Evolutionary conservation across 2,797 vertebrate species (phyloP), one percentile per base, ranked within the genome.

Genomic region (Gallinago stenura): DNA sequence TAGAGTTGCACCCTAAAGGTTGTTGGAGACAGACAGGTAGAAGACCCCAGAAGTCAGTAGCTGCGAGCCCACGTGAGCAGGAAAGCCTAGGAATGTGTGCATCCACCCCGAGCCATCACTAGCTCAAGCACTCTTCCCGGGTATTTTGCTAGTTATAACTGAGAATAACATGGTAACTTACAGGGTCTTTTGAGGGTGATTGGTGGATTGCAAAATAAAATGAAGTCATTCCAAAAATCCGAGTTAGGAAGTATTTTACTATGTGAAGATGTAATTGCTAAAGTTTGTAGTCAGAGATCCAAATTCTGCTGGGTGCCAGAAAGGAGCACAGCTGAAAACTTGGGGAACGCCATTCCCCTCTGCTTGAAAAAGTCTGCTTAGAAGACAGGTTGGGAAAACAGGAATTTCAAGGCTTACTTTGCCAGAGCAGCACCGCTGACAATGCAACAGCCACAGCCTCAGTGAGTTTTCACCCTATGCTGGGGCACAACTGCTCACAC

Each of bases 241-340:
- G 73, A 87, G 35, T 87, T 84, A 90, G 83, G 85, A 96, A 86
- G 73, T 33, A 66, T 93, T 94, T 95, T 86, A 79, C 62, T 82
- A 46, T 80, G 80, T 77, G 71, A 96, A 88, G 73, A 90, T 68
- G 43, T 88, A 91, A 94, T 83, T 56, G 35, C 76, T 89, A 14
- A 86, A 70, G 15, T 73, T 91, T 87, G 28, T 48, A 33, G 26
- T 90, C 53, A 13, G 77, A n/a, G 13, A 58, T 72, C 65, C 91
- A 95, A 68, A 68, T 83, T 56, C 46, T 84, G 26, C 51, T 5
- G 1, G 57, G 19, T 77, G 77, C 94, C 83, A 87, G 73, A 84
- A 94, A 77, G 58, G 6, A 88, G 16, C 65, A 56, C 14, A 39
- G 58, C 76, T 66, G 89, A 86, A 88, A 88, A 13, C 51, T 46